Evolutionary conservation across 1,140 invertebrate genomes (phyloP), one percentile per base, ranked within the genome.

Genomic region (Lysiphlebus fabarum): DNA sequence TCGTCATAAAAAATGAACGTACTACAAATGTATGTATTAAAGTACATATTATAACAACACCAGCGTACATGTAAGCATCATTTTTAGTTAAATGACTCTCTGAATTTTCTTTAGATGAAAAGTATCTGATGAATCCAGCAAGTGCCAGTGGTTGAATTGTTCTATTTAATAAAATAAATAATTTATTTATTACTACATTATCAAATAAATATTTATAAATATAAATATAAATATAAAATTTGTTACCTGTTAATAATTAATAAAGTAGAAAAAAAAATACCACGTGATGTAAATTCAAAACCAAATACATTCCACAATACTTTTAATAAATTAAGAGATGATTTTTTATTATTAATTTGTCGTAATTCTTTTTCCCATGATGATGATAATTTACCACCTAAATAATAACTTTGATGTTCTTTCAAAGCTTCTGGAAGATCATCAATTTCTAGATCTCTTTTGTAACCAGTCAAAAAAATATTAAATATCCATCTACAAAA

Each of bases 1-100:
- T 84, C 45, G 82, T 86, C 68, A 91, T 86, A 74, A 93, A 86
- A 74, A 89, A 91, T 0, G 89, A 89, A 76, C 93, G 91, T 62
- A 90, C 83, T 34, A 88, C 75, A 12, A 91, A 74, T 11, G 90
- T 84, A 43, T 84, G 81, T 53, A 88, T 69, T 34, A 80, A 72
- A 1, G 76, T 79, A 50, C 82, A 88, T 6, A 90, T 61, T 63
- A 92, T 83, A 11, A 95, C 84, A 1, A 87, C 86, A 0, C 71
- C 64, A 0, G 88, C 89, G 67, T 86, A 89, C 1, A 87, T 51
- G 67, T 90, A 91, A 0, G 89, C 90, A 7, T 85, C 71, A 68
- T 2, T 77, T 71, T 54, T 81, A 70, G 38, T 72, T 72, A 5
- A 80, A 68, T 62, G 65, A 11, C 41, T 57, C 11, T 56, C 65